Evolutionary conservation across 1,140 invertebrate genomes (phyloP), one percentile per base, ranked within the genome.

Genomic region (Neodiprion fabricii): DNA sequence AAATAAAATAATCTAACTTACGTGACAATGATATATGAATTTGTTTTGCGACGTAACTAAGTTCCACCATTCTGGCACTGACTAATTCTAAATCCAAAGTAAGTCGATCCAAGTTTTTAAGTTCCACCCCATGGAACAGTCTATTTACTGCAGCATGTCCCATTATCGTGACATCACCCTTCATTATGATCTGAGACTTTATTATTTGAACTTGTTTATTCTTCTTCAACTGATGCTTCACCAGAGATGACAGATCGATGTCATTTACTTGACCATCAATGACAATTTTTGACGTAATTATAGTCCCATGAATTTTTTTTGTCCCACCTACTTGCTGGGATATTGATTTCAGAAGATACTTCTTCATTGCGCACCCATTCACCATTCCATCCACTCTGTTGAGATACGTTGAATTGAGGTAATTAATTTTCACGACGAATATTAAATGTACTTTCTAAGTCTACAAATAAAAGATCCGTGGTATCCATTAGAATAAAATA

Each of bases 251-350:
- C 9, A 85, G 21, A 65, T 83, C 76, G 10, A 85, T 68, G 8
- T 82, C 78, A 67, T 85, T 85, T 8, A 86, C 66, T 7, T 76
- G 47, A 17, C 81, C 79, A 47, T 81, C 48, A 1, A 80, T 70
- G n/a, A 76, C 65, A 47, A 86, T 67, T 1, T 23, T 48, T 40
- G 78, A 72, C 10, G 73, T 67, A 48, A 68, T 72, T 1, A 85
- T 0, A 0, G 21, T 73, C 9, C 83, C 83, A 21, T 75, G 69
- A 11, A 86, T 77, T 10, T 14, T 53, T 71, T 80, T 83, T 11
- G 8, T 69, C n/a, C 78, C 79, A 14, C 23, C 23, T 0, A 86
- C 73, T 5, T 49, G 73, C 74, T 86, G 85, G 7, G 79, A 71
- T 9, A 48, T 21, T 9, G 70, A 79, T 48, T 82, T 84, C 47